Evolutionary conservation across 2,888 invertebrate species (phyloP).

Genomic region (Nymphalis c-album): DNA sequence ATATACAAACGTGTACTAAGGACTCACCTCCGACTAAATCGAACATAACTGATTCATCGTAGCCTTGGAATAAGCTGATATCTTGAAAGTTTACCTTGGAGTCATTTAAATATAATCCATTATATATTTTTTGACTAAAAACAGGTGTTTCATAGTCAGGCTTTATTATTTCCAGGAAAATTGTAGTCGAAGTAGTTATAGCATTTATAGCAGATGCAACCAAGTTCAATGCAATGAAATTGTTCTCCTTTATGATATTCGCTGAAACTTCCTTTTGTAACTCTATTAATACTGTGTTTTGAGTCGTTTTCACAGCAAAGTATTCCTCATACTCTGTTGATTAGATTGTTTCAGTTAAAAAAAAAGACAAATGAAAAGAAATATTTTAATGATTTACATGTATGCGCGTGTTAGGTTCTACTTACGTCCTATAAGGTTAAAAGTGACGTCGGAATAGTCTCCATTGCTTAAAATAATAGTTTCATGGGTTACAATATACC

Average conservation of each 20-base stretch:
- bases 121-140: conserved; percentile 57
- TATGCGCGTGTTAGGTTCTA: conserved; percentile 19
- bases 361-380: too few relatives aligned
- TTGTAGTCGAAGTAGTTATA: conserved; percentile 50
- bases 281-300: conserved; percentile 49
- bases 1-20: too few relatives aligned
- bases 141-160: conserved; percentile 58
- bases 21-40: conserved; percentile 60
- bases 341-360: conserved; percentile 22
- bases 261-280: conserved; percentile 48
- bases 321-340: conserved; percentile 52
- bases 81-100: conserved; percentile 47
- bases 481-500: conserved; percentile 47
- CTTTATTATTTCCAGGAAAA: conserved; percentile 64
- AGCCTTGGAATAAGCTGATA: conserved; percentile 60
- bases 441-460: conserved; percentile 51
- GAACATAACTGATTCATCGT: conserved; percentile 52
- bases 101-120: conserved; percentile 48
- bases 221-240: conserved; percentile 55
- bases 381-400: too few relatives aligned
- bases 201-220: conserved; percentile 57
- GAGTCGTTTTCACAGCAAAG: conserved; percentile 46
- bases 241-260: conserved; percentile 52
- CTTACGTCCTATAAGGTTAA: conserved; percentile 59
- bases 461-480: conserved; percentile 52